Evolutionary conservation across 2,888 invertebrate species (phyloP).

Genomic region (Euproctis similis): DNA sequence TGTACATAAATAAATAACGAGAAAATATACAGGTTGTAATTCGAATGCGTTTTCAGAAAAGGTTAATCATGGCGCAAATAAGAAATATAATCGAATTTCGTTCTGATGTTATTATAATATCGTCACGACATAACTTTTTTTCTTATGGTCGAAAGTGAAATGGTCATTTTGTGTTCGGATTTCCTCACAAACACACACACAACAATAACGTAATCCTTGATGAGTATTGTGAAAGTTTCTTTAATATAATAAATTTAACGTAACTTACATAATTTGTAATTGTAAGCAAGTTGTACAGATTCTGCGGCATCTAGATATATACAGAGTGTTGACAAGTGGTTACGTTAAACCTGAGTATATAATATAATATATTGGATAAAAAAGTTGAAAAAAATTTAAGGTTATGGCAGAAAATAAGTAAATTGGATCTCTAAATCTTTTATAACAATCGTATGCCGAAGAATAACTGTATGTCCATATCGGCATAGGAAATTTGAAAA

Average conservation of each 20-base stretch:
- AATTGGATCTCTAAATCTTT: no score
- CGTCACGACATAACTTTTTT: slow-evolving; percentile 22
- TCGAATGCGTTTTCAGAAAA: slow-evolving; percentile 6
- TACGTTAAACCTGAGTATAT: neutral
- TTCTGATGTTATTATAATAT: slow-evolving; percentile 12
- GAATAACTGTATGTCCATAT: no score
- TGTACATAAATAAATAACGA: neutral
- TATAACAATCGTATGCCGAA: no score
- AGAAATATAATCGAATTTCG: slow-evolving; percentile 21
- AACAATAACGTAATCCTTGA: slow-evolving; percentile 13
- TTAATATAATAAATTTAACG: no score
- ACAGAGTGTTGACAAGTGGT: no score
- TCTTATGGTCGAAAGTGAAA: slow-evolving; percentile 30
- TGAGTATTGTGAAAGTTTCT: slow-evolving; percentile 16
- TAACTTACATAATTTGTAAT: no score
- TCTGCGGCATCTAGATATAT: no score
- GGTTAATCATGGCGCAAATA: slow-evolving; percentile 9
- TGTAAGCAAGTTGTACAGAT: no score
- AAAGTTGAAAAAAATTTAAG: no score
- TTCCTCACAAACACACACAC: slow-evolving; percentile 15
- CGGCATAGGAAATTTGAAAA: no score
- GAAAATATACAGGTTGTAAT: neutral
- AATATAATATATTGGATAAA: no score
- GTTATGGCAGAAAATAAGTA: no score
- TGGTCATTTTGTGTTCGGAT: slow-evolving; percentile 11